Base-by-base conservation (phyloP, 1,140 invertebrate species). In the Triops longicaudatus region DNA sequence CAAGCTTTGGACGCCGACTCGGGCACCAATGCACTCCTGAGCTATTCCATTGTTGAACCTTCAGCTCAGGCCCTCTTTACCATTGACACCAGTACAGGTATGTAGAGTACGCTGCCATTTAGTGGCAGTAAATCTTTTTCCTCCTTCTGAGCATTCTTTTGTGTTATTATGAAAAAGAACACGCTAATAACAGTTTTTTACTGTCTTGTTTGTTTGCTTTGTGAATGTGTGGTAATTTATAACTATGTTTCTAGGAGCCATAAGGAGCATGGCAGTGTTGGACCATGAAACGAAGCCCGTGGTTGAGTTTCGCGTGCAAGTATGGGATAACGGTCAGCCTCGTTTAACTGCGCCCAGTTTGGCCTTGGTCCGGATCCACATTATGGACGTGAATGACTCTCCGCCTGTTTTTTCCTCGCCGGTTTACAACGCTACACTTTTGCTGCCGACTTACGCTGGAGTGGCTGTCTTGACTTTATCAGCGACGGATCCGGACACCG, bases 381-480 rank as follows among this genome's bases (percentile, higher is more conserved):
- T 97, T 11, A 87, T 86, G 0, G 93, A 97, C 84, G 89, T 96
- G 2, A 97, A 97, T 84, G 95, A 97, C 82, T 94, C 91, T 80
- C 88, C 92, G 12, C 95, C 95, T 0, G 85, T 86, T 73, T 97
- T 96, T 83, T 83, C 86, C 17, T 85, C 89, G 73, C 83, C 86
- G 1, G 85, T 89, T 79, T 95, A 94, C 83, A 92, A 91, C 80
- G 89, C 91, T 0, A 92, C 90, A 3, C 84, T 98, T 17, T 84
- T 95, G 12, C 81, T 95, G 42, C 95, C 95, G 22, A 93, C 93
- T 2, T 91, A 91, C 81, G 86, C 88, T 79, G 90, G 91, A 81
- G 89, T 93, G 1, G 87, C 88, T 6, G 88, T 93, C 12, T 80
- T 74, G 14, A 85, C 87, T 80, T 84, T 96, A 6, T 86, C 86